phyloP scores from a whole-genome alignment of 1,140 invertebrate species.

The Eciton burchellii region DNA sequence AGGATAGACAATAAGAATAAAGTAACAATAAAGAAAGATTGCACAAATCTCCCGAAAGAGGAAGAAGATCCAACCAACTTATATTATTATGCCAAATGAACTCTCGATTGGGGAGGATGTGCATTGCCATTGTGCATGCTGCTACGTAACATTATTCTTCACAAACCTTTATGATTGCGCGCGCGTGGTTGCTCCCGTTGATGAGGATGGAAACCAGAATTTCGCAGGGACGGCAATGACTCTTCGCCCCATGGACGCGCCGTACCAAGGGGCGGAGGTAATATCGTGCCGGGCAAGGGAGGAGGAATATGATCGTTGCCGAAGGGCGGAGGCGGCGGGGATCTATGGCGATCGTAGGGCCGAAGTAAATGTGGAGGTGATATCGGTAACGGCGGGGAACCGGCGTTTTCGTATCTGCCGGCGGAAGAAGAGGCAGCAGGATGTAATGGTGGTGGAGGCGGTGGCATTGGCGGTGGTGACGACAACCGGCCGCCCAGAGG shows the following conservation, averaged over 20 bases:
- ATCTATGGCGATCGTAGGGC: conserved; percentile 73
- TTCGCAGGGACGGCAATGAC: conserved; percentile 74
- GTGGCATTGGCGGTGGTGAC: conserved; percentile 86
- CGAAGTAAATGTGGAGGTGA: conserved; percentile 76
- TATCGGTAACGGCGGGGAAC: conserved; percentile 78
- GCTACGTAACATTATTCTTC: conserved; percentile 31
- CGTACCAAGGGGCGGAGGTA: conserved; percentile 73
- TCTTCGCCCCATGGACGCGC: conserved; percentile 79
- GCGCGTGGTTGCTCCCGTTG: conserved; percentile 77
- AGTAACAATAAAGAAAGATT: conserved; percentile 62
- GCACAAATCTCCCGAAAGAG: conserved; percentile 36
- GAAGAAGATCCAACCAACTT: conserved; percentile 25
- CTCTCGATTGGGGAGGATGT: background rate
- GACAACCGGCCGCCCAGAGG: conserved; percentile 88
- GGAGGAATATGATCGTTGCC: conserved; percentile 74
- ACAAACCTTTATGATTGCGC: conserved; percentile 84
- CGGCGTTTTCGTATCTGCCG: conserved; percentile 72
- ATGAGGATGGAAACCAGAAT: conserved; percentile 77
- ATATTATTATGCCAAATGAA: background rate
- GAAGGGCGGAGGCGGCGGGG: conserved; percentile 74
- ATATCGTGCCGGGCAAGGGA: conserved; percentile 69
- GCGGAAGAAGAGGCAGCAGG: conserved; percentile 63
- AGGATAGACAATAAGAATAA: conserved; percentile 57
- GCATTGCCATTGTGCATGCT: conserved; percentile 2
- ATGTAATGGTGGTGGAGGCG: conserved; percentile 56